Evolutionary conservation across 2,797 vertebrate genomes (phyloP).

Genomic region (Myotis daubentonii): DNA sequence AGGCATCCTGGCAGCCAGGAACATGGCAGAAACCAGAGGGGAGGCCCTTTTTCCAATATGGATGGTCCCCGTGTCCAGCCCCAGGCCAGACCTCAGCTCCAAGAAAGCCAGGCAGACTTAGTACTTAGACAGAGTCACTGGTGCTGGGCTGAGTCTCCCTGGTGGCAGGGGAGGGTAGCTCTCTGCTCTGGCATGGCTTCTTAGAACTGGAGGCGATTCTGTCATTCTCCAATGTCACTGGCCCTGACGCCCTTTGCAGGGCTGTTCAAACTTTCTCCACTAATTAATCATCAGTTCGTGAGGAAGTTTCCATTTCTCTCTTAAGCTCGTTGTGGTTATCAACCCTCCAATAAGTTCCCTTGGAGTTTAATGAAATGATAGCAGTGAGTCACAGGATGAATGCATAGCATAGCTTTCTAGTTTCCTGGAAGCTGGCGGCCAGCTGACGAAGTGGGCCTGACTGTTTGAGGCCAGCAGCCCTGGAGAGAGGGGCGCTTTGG

Average conservation of each 20-base stretch:
- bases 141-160: background rate
- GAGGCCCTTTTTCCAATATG: background rate
- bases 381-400: background rate
- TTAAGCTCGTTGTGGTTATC: background rate
- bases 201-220: background rate
- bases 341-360: background rate
- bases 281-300: background rate
- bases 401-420: background rate
- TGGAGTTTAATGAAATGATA: background rate
- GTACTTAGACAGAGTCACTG: fast-evolving
- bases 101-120: background rate
- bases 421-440: background rate
- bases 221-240: background rate
- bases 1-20: background rate
- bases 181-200: background rate
- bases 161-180: background rate
- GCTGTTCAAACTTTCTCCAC: background rate
- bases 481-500: background rate
- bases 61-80: background rate
- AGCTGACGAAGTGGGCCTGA: background rate
- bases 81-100: background rate
- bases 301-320: background rate
- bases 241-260: background rate
- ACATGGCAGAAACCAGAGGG: background rate
- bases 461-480: background rate